Evolutionary conservation across 1,140 invertebrate genomes (phyloP), one percentile per base, ranked within the genome.

Genomic region (Halyomorpha halys): DNA sequence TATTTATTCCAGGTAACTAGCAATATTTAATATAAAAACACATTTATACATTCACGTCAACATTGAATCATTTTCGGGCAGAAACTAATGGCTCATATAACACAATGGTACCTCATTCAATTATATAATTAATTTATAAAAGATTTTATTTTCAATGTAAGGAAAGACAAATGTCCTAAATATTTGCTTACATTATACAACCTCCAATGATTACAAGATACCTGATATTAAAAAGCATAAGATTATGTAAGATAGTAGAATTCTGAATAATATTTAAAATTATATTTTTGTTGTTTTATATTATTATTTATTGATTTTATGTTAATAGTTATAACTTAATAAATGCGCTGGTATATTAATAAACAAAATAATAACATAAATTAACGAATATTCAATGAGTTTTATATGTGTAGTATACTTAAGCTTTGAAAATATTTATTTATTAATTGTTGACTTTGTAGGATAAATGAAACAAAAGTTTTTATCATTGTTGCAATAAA

Each of bases 401-500:
- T 16, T 23, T 23, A 19, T 23, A 56, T 23, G 15, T 23, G 53
- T 23, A 56, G 53, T 23, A 14, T 56, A 56, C 6, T 21, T 23
- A 23, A 23, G 53, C 53, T 56, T 56, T 56, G 18, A 23, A 56
- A 49, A 49, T 21, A 56, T 56, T 23, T 56, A 56, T 56, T 56
- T 56, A 56, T 56, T 56, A 23, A 56, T 56, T 56, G 53, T 56
- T 56, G 53, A 56, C 3, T 27, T 56, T 56, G 21, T 56, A 56
- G 53, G 8, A 49, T 19, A 56, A 25, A 56, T 56, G 18, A 23
- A 11, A 56, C 53, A 49, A 56, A 23, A 56, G 4, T 56, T 56
- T 56, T 23, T 56, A 56, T 56, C 15, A 56, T 56, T 56, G 53
- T 56, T 56, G 53, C 19, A 56, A 56, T 56, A 56, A 56, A 56